phyloP scores from a whole-genome alignment of 2,113 vertebrate genomes.

The Mesembrinibis cayennensis region DNA sequence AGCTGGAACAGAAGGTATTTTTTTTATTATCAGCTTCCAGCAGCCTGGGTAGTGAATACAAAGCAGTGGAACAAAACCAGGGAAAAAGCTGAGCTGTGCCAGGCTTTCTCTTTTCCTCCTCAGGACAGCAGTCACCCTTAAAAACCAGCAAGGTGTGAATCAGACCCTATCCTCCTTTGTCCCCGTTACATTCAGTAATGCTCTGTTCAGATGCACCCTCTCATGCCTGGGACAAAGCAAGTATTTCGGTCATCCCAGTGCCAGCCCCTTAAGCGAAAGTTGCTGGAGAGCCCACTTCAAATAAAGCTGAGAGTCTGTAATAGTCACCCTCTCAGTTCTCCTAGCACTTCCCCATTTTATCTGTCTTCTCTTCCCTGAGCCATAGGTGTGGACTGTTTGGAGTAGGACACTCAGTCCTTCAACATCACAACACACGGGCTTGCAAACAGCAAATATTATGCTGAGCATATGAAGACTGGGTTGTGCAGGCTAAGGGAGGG shows the following conservation, averaged over 20 bases:
- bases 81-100: not conserved
- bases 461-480: not conserved
- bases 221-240: not conserved
- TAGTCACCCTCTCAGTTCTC: not conserved
- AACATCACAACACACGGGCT: not conserved
- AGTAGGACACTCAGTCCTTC: not conserved
- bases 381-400: rapidly evolving
- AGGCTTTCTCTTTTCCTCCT: not conserved
- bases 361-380: not conserved
- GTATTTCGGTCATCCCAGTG: not conserved
- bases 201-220: not conserved
- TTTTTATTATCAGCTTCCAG: not conserved
- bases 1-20: not conserved
- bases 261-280: not conserved
- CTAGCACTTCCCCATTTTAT: not conserved
- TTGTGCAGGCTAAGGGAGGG: not conserved
- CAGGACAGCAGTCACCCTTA: not conserved
- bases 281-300: not conserved
- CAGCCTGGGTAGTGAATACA: not conserved
- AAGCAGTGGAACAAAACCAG: not conserved
- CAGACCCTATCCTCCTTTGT: not conserved
- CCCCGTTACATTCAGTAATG: rapidly evolving
- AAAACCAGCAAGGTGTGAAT: not conserved
- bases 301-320: not conserved
- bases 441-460: not conserved